Evolutionary conservation across 2,113 vertebrate genomes (phyloP).

Genomic region (Ammodytes dubius): DNA sequence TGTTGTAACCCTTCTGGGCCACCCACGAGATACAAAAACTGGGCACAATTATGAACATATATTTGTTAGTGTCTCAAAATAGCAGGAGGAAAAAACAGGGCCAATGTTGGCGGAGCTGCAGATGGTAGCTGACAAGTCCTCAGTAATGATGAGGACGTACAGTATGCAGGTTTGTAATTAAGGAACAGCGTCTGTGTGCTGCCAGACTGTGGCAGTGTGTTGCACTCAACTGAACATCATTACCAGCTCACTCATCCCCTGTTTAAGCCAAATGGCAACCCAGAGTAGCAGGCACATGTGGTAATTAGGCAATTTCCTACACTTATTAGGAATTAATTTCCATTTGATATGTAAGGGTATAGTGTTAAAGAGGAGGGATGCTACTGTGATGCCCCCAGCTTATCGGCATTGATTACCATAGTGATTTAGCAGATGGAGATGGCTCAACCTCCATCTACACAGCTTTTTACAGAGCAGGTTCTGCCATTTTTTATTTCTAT

Average conservation of each 20-base stretch:
- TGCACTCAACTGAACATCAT: conserved; percentile 62
- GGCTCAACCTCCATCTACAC: conserved; percentile 38
- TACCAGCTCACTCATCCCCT: conserved; percentile 61
- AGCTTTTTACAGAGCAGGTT: conserved; percentile 1
- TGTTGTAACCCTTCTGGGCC: too few species aligned
- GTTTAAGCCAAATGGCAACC: conserved; percentile 39
- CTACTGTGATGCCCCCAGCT: conserved; percentile 46
- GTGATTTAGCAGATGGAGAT: conserved; percentile 50
- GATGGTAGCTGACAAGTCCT: conserved; percentile 37
- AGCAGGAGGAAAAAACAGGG: conserved; percentile 18
- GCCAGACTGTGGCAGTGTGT: conserved; percentile 30
- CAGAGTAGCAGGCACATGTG: conserved; percentile 49
- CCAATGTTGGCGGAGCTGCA: conserved; percentile 25
- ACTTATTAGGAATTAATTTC: conserved; percentile 79
- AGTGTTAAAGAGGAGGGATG: conserved; percentile 63
- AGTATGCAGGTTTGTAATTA: conserved; percentile 69
- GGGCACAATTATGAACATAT: too few species aligned
- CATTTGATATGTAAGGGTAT: conserved; percentile 69
- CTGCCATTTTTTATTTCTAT: not conserved
- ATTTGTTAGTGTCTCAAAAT: conserved; percentile 8
- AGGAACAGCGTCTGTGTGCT: conserved; percentile 53
- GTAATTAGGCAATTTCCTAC: conserved; percentile 75
- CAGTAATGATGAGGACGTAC: conserved; percentile 46
- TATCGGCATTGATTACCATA: conserved; percentile 67
- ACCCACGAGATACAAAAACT: not conserved